Base-by-base conservation (phyloP, 2,113 vertebrate species). In the Monarcha castaneiventris region DNA sequence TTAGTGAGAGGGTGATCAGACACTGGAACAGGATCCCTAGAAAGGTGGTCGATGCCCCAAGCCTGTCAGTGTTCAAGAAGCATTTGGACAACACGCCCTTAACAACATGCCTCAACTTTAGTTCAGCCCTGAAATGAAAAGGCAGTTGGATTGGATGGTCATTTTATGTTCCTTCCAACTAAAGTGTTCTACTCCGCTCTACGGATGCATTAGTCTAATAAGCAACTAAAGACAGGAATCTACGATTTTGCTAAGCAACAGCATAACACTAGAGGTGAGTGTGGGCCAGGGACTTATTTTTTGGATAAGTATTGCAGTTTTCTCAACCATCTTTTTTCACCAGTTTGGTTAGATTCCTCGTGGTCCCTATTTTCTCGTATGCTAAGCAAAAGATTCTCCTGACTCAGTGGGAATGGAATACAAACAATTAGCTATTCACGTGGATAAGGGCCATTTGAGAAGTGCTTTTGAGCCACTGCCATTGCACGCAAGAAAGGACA, bases 11-110 rank as follows among this genome's bases (percentile, higher is more conserved):
- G 3, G 6, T 12, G 19, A 22, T 46, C 22, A 72, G 23, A n/a
- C 41, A 27, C 27, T n/a, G 30, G 30, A 76, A 72, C 1, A 51
- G 13, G 30, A 33, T 46, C 12, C 4, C 23, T 8, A 39, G 15
- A 39, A 27, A 69, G 22, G 9, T 16, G 22, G 11, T 18, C 1
- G 0, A 10, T 27, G 11, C 10, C 39, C 10, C 10, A 27, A 69
- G 39, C 23, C 26, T 48, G 25, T 20, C 37, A 23, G 8, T 16
- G 18, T 20, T 44, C 12, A 66, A 51, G 32, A 44, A 22, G 19
- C 27, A 44, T 33, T 66, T 66, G 27, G 37, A 66, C 44, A 81
- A 20, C 6, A 2, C 0, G 8, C 8, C 33, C 33, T 52, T 44
- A 59, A 37, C 20, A 63, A 41, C 26, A 30, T 2, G 7, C 13